Conservation (phyloP, 2,797 vertebrate genomes). For the Pelochelys cantorii region DNA sequence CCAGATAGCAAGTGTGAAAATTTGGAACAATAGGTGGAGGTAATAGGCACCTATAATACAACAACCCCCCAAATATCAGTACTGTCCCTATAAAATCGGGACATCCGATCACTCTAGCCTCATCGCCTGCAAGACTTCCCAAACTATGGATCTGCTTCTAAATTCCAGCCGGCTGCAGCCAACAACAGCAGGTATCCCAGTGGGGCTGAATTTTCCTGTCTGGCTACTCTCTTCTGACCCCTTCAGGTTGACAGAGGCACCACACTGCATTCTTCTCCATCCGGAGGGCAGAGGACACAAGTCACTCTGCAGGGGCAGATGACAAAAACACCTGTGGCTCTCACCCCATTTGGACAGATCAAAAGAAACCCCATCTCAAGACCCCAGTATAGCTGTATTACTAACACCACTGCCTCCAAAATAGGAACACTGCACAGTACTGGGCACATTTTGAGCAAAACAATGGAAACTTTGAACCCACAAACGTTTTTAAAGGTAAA, state of each 20-base stretch:
- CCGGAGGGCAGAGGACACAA: neutral
- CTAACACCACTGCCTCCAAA: neutral
- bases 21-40: too few relatives aligned
- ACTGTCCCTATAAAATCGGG: too few relatives aligned
- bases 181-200: neutral
- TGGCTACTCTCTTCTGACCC: neutral
- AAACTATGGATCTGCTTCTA: neutral
- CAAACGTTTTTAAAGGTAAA: neutral
- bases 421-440: neutral
- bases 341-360: accelerated
- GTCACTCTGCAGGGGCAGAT: neutral
- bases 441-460: neutral
- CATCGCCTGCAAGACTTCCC: accelerated
- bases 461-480: neutral
- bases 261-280: neutral
- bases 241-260: neutral
- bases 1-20: too few relatives aligned
- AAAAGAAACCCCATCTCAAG: accelerated
- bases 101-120: too few relatives aligned
- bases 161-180: neutral
- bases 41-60: too few relatives aligned
- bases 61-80: too few relatives aligned
- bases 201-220: neutral
- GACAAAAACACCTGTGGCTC: neutral
- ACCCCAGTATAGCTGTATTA: neutral